A percentile compares a stretch with the other conserved stretches of the same genome.
Evolutionary conservation across 2,113 vertebrate genomes (phyloP).

Genomic region (Corythaixoides concolor): DNA sequence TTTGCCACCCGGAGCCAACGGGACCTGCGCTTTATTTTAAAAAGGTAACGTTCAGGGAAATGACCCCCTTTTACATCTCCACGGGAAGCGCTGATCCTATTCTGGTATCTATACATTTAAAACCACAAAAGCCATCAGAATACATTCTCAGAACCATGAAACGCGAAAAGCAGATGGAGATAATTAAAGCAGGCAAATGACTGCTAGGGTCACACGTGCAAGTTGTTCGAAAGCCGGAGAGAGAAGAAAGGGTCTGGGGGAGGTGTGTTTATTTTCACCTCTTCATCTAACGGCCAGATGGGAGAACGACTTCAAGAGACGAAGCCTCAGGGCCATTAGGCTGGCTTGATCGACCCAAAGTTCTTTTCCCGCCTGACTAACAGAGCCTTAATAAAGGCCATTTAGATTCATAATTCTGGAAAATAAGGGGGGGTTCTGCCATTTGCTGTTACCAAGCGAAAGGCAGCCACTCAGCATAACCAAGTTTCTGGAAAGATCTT

Average conservation of each 20-base stretch:
- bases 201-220: background rate
- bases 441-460: background rate
- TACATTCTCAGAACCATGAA: background rate
- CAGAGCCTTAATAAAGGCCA: background rate
- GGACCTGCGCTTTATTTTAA: background rate
- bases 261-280: background rate
- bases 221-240: background rate
- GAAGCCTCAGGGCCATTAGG: background rate
- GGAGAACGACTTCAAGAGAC: background rate
- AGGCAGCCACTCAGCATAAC: background rate
- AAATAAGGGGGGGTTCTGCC: background rate
- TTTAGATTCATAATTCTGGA: background rate
- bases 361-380: background rate
- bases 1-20: background rate
- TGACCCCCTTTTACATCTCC: background rate
- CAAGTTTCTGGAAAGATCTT: background rate
- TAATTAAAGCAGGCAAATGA: background rate
- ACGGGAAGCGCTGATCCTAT: background rate
- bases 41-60: background rate
- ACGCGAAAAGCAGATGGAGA: background rate
- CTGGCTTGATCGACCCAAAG: background rate
- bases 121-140: background rate
- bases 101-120: background rate
- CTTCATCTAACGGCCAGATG: background rate
- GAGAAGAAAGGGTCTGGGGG: background rate